Percentiles rank a stretch among this genome's conserved stretches.
Conservation (phyloP, 2,888 invertebrate genomes). For the Drosophila infuscata region DNA sequence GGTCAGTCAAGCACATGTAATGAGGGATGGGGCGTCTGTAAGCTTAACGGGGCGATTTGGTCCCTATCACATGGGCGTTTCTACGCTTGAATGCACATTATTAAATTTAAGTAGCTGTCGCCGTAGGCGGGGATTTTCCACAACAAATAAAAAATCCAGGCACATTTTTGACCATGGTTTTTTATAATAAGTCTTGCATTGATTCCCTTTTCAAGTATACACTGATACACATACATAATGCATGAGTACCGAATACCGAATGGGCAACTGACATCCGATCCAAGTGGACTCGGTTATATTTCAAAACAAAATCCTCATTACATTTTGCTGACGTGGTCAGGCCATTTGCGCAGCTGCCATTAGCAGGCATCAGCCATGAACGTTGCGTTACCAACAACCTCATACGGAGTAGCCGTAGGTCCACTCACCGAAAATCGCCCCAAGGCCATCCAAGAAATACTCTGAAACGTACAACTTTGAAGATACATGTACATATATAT, state of each 20-base stretch:
- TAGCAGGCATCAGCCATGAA: slow-evolving; percentile 47
- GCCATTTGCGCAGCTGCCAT: slow-evolving; percentile 68
- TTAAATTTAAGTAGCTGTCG: slow-evolving; percentile 71
- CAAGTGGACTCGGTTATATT: slow-evolving; percentile 18
- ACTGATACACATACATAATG: slow-evolving; percentile 59
- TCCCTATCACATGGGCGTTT: slow-evolving; percentile 51
- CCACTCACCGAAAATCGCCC: slow-evolving; percentile 30
- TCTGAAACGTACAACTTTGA: slow-evolving; percentile 14
- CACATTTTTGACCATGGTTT: slow-evolving; percentile 37
- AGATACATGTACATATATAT: slow-evolving; percentile 12
- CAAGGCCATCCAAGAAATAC: slow-evolving; percentile 10
- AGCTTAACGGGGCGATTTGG: slow-evolving; percentile 55
- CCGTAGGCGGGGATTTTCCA: slow-evolving; percentile 41
- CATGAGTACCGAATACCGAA: slow-evolving; percentile 46
- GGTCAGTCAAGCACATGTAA: slow-evolving; percentile 71
- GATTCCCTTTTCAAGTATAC: slow-evolving; percentile 27
- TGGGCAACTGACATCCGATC: slow-evolving; percentile 14
- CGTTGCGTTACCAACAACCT: slow-evolving; percentile 36
- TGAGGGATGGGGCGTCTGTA: slow-evolving; percentile 42
- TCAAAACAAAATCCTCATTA: slow-evolving; percentile 58
- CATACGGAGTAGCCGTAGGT: slow-evolving; percentile 10
- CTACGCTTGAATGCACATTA: slow-evolving; percentile 62
- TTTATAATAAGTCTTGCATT: slow-evolving; percentile 45
- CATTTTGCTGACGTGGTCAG: slow-evolving; percentile 37
- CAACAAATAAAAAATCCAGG: slow-evolving; percentile 26